Evolutionary conservation across 2,797 vertebrate species (phyloP), one percentile per base, ranked within the genome.

Genomic region (Fratercula arctica): DNA sequence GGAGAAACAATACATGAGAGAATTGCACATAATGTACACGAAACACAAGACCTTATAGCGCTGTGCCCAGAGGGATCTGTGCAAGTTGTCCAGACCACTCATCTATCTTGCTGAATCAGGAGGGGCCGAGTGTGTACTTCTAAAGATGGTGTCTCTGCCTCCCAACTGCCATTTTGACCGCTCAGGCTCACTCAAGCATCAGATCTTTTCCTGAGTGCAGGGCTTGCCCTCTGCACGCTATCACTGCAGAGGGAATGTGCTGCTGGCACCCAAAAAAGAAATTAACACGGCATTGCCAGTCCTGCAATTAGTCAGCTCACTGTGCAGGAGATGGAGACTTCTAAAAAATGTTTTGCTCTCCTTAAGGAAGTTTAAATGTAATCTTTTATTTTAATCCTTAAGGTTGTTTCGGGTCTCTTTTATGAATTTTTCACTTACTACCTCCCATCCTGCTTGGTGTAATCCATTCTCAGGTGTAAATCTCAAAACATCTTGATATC

Each of bases 201-300:
- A 95, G 33, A 96, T 96, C 66, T 92, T 93, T 95, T 87, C 24
- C 15, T 90, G 85, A 93, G 94, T 3, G 0, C 69, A 76, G 87
- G 76, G n/a, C 86, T 92, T 95, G 72, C 84, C 87, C 64, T 95
- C 61, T 94, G 95, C 94, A 94, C 9, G 51, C 95, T 95, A 60
- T 94, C 54, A 76, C 74, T 94, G 85, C 60, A 84, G 89, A 89
- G 61, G 13, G 5, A 86, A 35, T 33, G 43, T 4, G 1, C 25
- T 78, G 53, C 74, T 94, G 76, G 73, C 72, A 74, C 43, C 69
- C 12, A 7, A 46, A 82, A 48, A 43, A 28, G 17, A 63, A 63
- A 64, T 69, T 64, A 90, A 50, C 29, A 17, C 0, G 1, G 48
- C 19, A 19, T 14, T 53, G 43, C 26, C 17, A 11, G 53, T 86